phyloP scores from a whole-genome alignment of 2,797 vertebrate genomes.

The Chiroxiphia lanceolata region DNA sequence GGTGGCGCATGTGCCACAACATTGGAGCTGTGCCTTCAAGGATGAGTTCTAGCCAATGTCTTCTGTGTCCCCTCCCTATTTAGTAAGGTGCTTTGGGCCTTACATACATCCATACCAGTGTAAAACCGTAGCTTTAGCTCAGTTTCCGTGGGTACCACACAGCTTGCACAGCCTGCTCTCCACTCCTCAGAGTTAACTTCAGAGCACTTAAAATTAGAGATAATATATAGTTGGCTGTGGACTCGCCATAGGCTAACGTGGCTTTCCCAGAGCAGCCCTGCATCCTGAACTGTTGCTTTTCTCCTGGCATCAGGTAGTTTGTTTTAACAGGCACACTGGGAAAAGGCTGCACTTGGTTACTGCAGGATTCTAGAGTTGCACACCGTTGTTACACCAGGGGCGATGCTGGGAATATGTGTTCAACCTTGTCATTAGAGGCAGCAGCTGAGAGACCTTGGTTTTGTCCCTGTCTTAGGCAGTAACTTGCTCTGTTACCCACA shows the following conservation, averaged over 20 bases:
- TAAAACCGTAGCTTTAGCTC: background rate
- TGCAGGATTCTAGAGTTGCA: background rate
- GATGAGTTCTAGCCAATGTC: background rate
- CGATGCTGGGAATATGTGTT: background rate
- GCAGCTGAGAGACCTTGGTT: background rate
- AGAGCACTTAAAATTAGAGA: background rate
- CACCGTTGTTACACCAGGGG: accelerated
- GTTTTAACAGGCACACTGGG: background rate
- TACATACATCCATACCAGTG: background rate
- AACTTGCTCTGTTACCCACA: background rate
- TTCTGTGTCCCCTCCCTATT: background rate
- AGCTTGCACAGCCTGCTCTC: background rate
- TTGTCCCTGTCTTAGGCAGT: background rate
- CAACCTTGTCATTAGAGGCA: background rate
- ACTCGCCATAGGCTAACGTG: accelerated
- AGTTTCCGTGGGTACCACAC: background rate
- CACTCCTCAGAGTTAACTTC: background rate
- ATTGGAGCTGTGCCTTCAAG: accelerated
- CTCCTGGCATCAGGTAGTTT: background rate
- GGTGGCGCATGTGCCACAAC: background rate
- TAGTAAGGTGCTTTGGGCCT: background rate
- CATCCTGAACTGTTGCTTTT: background rate
- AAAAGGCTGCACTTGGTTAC: background rate
- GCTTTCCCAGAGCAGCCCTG: background rate
- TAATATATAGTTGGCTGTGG: background rate